phyloP scores from a whole-genome alignment of 2,888 invertebrate genomes.

The Heterodera filipjevi region DNA sequence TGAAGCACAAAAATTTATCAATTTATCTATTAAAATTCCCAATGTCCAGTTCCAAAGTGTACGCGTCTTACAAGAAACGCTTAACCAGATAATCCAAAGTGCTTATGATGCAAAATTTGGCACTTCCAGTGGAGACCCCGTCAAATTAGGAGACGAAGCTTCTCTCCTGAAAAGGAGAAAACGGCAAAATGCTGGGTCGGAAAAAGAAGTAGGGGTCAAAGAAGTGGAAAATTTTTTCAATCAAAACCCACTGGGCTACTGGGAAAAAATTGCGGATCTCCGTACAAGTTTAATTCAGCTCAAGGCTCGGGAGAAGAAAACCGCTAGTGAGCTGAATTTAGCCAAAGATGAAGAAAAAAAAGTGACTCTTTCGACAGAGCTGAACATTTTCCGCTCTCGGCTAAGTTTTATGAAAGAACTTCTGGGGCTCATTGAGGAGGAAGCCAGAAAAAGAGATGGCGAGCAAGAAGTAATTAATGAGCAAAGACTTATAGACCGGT shows the following conservation, averaged over 20 bases:
- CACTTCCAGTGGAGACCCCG: too few relatives aligned
- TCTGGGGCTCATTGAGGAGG: background rate
- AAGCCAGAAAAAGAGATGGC: background rate
- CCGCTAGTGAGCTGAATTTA: background rate
- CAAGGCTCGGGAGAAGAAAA: background rate
- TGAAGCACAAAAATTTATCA: background rate
- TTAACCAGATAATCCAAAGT: background rate
- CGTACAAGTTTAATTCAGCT: background rate
- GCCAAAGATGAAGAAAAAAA: background rate
- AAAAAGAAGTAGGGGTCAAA: background rate
- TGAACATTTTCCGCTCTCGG: background rate
- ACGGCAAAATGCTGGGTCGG: background rate
- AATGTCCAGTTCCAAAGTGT: background rate
- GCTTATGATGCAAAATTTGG: background rate
- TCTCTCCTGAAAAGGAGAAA: background rate
- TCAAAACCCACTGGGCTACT: background rate
- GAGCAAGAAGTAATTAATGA: too few relatives aligned
- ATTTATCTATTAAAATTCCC: background rate
- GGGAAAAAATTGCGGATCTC: background rate
- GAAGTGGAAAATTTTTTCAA: background rate
- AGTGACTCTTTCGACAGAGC: background rate
- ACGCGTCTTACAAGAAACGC: background rate
- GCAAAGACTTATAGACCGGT: too few relatives aligned
- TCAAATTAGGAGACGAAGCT: background rate
- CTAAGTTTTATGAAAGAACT: background rate